Conservation (phyloP, 1,140 invertebrate genomes). For the Acyrthosiphon pisum region DNA sequence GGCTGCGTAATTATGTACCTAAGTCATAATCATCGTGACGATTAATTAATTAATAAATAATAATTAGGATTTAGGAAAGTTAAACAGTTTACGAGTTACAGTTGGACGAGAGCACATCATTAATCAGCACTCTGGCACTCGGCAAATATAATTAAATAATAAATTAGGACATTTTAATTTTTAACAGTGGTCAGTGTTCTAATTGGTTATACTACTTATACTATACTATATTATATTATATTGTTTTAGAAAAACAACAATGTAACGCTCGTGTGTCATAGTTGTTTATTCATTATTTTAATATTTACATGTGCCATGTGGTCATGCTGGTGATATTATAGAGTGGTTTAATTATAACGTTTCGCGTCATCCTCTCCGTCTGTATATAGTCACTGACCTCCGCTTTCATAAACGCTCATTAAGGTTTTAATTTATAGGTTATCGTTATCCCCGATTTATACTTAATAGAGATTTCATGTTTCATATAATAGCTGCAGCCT, state of each 20-base stretch:
- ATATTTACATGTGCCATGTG: background rate
- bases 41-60: conserved; percentile 17
- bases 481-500: background rate
- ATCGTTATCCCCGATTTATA: background rate
- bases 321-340: background rate
- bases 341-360: background rate
- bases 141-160: background rate
- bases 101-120: background rate
- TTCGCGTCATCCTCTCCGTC: background rate
- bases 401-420: background rate
- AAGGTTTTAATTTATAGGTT: background rate
- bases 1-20: background rate
- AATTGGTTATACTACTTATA: background rate
- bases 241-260: background rate
- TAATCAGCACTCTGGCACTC: background rate
- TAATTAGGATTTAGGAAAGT: background rate
- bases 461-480: background rate
- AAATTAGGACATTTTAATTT: background rate
- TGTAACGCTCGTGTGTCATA: background rate
- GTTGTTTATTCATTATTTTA: background rate
- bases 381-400: background rate
- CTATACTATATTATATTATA: background rate
- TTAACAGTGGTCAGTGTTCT: background rate
- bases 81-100: background rate
- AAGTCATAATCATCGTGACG: background rate